phyloP scores from a whole-genome alignment of 1,140 invertebrate species.

The Pemphigus obesinymphae region DNA sequence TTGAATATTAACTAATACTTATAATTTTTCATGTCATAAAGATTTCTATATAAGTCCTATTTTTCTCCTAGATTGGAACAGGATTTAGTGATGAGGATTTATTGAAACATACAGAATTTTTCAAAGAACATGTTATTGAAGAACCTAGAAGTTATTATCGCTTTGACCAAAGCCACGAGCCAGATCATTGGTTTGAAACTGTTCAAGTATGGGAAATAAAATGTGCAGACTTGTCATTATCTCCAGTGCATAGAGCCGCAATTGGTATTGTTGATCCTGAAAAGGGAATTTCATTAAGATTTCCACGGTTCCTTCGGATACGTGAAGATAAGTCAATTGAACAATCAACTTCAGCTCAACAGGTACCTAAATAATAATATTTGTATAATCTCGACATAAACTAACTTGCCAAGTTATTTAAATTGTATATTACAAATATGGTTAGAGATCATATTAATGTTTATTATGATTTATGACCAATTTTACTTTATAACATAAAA shows the following conservation, averaged over 20 bases:
- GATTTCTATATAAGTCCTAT: constrained; percentile 26
- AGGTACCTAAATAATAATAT: constrained; percentile 59
- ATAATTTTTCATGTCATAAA: not conserved
- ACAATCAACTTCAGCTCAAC: constrained; percentile 84
- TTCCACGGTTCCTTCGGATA: constrained; percentile 89
- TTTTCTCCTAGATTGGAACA: constrained; percentile 78
- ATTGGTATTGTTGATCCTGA: constrained; percentile 84
- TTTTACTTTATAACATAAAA: not conserved
- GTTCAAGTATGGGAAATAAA: constrained; percentile 96
- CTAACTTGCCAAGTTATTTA: no score
- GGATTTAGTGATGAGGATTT: constrained; percentile 94
- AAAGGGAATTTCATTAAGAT: constrained; percentile 92
- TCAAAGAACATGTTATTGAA: constrained; percentile 72
- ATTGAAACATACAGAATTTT: constrained; percentile 67
- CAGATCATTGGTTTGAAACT: constrained; percentile 94
- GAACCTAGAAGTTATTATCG: constrained; percentile 81
- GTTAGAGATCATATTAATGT: no score
- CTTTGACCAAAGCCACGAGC: constrained; percentile 68
- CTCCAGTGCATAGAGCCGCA: constrained; percentile 88
- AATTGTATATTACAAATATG: no score
- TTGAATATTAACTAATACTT: not conserved
- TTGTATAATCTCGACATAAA: not conserved
- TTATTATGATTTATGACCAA: not conserved
- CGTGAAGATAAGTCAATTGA: constrained; percentile 91
- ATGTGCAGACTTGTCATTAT: constrained; percentile 95